Percentiles rank a stretch among this genome's conserved stretches.
Evolutionary conservation across 2,888 invertebrate genomes (phyloP).

Genomic region (Acleris literana): DNA sequence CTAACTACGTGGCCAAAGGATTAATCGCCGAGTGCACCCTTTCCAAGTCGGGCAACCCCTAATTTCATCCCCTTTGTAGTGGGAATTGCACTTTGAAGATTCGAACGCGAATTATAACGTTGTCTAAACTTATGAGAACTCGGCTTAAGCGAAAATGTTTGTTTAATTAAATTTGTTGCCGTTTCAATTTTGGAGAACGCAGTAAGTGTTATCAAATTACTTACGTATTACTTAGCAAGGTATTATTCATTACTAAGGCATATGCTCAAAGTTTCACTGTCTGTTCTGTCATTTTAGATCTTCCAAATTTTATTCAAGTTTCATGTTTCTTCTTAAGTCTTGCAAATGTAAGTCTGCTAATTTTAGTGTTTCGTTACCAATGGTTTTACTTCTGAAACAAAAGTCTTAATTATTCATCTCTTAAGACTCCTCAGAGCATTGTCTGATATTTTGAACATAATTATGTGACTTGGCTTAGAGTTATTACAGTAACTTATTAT

Average conservation of each 20-base stretch:
- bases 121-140: constrained; percentile 27
- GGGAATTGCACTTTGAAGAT: constrained; percentile 36
- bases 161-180: constrained; percentile 32
- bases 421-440: constrained; percentile 4
- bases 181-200: background rate
- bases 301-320: constrained; percentile 9
- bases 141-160: constrained; percentile 31
- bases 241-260: too few relatives aligned
- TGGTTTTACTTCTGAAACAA: constrained; percentile 12
- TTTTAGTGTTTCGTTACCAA: constrained; percentile 28
- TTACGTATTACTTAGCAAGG: too few relatives aligned
- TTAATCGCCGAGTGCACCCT: constrained; percentile 28
- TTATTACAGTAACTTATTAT: background rate
- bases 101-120: constrained; percentile 28
- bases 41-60: constrained; percentile 21
- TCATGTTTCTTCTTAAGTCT: constrained; percentile 10
- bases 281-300: background rate
- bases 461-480: background rate
- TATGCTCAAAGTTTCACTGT: background rate
- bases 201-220: too few relatives aligned
- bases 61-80: constrained; percentile 36
- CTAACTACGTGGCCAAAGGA: constrained; percentile 29
- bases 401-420: constrained; percentile 27
- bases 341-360: constrained; percentile 8
- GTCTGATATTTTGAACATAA: constrained; percentile 18